These are phyloP conservation scores for Lichenostomus cassidix DNA, from an alignment of 2,113 vertebrate genomes.

Conservation along the genomic window DNA sequence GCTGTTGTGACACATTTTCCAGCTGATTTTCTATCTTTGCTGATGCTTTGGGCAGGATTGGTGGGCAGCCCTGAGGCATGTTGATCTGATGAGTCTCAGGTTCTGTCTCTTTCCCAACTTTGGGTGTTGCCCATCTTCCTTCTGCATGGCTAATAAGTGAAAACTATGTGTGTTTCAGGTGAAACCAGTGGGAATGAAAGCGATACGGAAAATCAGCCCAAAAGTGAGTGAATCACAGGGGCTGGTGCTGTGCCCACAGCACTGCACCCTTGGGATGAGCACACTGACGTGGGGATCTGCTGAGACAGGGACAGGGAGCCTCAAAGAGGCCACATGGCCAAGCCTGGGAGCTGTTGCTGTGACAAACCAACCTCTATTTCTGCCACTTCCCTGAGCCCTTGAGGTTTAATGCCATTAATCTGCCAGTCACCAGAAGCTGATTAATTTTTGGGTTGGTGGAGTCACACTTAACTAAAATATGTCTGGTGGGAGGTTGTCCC, in stretches of 20 bases:
- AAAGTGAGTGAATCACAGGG: constrained; percentile 84
- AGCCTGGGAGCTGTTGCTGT: not conserved
- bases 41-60: not conserved
- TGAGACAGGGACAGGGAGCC: not conserved
- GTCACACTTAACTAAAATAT: not conserved
- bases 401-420: not conserved
- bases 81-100: not conserved
- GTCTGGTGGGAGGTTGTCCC: not conserved
- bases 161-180: constrained; percentile 77
- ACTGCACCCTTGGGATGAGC: not conserved
- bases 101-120: not conserved
- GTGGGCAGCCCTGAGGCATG: not conserved
- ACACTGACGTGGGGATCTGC: not conserved
- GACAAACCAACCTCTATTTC: not conserved
- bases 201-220: constrained; percentile 86
- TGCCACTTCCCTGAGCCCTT: not conserved
- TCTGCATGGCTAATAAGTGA: constrained; percentile 3
- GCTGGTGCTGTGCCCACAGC: constrained; percentile 35
- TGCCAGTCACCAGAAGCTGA: not conserved
- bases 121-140: constrained; percentile 24
- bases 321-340: not conserved
- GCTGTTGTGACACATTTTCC: not conserved
- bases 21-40: not conserved
- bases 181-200: constrained; percentile 95
- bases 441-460: not conserved